Evolutionary conservation across 35 echinoderm and acorn worm species (phyloP).

Genomic region (Eucidaris tribuloides): DNA sequence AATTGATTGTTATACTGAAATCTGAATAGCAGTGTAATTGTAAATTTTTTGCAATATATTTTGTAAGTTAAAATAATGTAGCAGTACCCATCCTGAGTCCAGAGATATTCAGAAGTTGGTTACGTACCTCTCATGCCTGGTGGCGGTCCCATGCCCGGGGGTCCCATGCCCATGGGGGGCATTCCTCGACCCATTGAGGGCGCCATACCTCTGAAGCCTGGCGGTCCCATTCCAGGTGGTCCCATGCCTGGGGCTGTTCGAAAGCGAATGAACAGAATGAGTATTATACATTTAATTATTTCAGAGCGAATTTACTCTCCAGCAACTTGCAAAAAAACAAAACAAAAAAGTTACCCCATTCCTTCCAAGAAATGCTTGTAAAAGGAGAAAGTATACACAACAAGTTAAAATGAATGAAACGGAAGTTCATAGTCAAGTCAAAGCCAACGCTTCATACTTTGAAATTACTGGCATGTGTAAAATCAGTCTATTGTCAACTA

Average conservation of each 20-base stretch:
- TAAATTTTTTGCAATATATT: no score
- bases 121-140: constrained; percentile 81
- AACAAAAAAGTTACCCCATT: background rate
- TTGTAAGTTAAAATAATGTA: no score
- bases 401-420: background rate
- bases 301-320: no score
- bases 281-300: no score
- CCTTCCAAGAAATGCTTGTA: no score
- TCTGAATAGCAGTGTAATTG: no score
- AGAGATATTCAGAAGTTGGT: no score
- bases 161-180: constrained; percentile 72
- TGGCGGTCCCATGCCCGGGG: constrained; percentile 49
- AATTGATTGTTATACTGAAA: no score
- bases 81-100: no score
- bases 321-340: background rate
- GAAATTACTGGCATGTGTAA: no score
- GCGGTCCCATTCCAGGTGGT: constrained; percentile 74
- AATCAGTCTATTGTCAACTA: no score
- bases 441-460: no score
- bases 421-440: background rate
- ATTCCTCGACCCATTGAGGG: constrained; percentile 78
- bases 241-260: constrained; percentile 58
- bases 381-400: background rate
- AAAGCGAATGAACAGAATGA: background rate
- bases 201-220: constrained; percentile 48